phyloP scores from a whole-genome alignment of 2,888 invertebrate genomes.

The Chromoteleia sp. region DNA sequence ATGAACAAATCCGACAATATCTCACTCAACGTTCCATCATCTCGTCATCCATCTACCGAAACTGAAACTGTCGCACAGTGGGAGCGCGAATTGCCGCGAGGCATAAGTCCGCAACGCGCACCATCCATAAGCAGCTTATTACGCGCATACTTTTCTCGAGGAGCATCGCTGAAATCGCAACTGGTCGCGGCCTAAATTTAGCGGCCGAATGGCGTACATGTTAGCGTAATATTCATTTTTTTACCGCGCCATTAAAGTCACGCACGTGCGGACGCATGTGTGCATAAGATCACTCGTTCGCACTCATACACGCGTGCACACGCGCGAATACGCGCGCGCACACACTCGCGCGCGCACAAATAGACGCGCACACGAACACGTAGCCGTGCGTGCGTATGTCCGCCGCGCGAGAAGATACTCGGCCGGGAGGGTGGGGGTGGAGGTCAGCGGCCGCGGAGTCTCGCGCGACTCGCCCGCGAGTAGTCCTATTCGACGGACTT shows the following conservation, averaged over 20 bases:
- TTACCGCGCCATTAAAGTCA: constrained; percentile 40
- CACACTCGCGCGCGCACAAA: neutral
- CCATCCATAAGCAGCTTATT: constrained; percentile 39
- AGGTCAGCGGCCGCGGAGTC: constrained; percentile 77
- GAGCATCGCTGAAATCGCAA: constrained; percentile 44
- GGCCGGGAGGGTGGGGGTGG: constrained; percentile 74
- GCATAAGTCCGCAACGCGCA: constrained; percentile 10
- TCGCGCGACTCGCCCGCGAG: constrained; percentile 77
- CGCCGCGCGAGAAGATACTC: constrained; percentile 55
- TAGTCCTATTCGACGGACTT: constrained; percentile 70
- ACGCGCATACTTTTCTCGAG: constrained; percentile 22
- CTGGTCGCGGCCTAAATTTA: constrained; percentile 65
- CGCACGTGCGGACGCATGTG: constrained; percentile 44
- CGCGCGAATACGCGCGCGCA: neutral
- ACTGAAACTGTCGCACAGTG: constrained; percentile 21
- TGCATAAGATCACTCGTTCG: neutral
- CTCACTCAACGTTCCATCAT: constrained; percentile 5
- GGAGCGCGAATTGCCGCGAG: constrained; percentile 23
- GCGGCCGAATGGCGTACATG: constrained; percentile 39
- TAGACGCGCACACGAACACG: neutral
- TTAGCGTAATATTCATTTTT: constrained; percentile 52
- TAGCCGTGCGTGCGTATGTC: constrained; percentile 33
- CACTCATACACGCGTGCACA: constrained; percentile 4
- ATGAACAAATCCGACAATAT: neutral
- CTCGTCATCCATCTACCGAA: neutral